Base-by-base conservation (phyloP, 2,888 invertebrate genomes). In the Seira sanloemensis region DNA sequence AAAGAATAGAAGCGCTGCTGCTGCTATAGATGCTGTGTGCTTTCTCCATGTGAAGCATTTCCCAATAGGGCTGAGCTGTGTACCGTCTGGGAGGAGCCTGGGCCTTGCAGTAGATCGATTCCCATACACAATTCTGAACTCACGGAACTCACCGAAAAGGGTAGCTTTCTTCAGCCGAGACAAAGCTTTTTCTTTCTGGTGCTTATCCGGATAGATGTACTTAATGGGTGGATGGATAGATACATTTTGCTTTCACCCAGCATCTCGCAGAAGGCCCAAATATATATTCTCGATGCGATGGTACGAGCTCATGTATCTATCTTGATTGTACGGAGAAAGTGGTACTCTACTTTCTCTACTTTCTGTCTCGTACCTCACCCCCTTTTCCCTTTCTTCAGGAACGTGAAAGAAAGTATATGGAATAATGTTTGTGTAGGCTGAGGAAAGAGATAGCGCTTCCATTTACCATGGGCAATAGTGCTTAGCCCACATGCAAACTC, bases 61-160 rank as follows among this genome's bases (percentile, higher is more conserved):
- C 77, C 77, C 83, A 78, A 27, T 78, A 83, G 83, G 83, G 83
- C 83, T 67, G 83, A 83, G 83, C 78, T 73, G 78, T 54, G 27
- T 54, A 58, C 27, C 67, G 26, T 73, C 78, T 78, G 83, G 83
- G 83, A 83, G 83, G 83, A 83, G 83, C 19, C 69, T 78, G 73
- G 50, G 67, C 75, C 26, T 21, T 68, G 76, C 25, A 73, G 68
- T 68, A 73, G 83, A 83, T 83, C 83, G 83, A 83, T 83, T 77
- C 83, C 66, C 68, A 83, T 83, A 83, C 77, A 76, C 23, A 21
- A 19, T 65, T 50, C 50, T 18, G 12, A 18, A 50, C 16, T 50
- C 76, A 76, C 76, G 76, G 76, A 76, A 76, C 18, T 12, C 1
- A 25, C 76, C 76, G 76, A 76, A 25, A 76, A 50, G 76, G 67